Base-by-base conservation (phyloP, 2,113 vertebrate genomes). In the Vireo altiloquus region DNA sequence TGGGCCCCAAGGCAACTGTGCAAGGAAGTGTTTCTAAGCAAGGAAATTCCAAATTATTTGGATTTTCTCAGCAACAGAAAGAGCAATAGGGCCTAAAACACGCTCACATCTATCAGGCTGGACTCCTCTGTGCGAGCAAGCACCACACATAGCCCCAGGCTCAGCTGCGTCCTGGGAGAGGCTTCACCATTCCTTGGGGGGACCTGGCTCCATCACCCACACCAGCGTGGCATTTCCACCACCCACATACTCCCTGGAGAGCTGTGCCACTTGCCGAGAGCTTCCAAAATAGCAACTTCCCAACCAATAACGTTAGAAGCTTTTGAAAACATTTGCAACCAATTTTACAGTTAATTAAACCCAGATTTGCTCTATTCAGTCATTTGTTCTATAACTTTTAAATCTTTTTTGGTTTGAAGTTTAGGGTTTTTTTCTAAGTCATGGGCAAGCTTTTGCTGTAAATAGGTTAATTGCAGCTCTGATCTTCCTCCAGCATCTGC, bases 271-370 rank as follows among this genome's bases (percentile, higher is more conserved):
- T 96, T 81, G 82, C 68, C 0, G 4, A 88, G 40, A 83, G 52
- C 76, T 90, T 96, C 92, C 82, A 95, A 90, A 93, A 93, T 63
- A 94, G 87, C 61, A 87, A 0, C 75, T 96, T 94, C 82, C 82
- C 76, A 86, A 37, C 65, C n/a, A 77, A 52, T 63, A 89, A 64
- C 0, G 2, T 82, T 82, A 56, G 33, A 82, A 83, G 92, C 59
- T 90, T 94, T 96, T 46, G 15, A 81, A 95, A 95, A 90, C 90
- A 95, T 95, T 96, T 96, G 92, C 65, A 94, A 94, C 64, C 80
- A 92, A 89, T 96, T 95, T 91, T 87, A 27, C 19, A 92, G 61
- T 94, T 95, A 96, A 96, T 95, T 91, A 92, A 94, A 94, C 23
- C 61, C 95, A 96, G 89, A 84, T 94, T 86, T 89, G 31, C 54